Base-by-base conservation (phyloP, 2,888 invertebrate species). In the Ligdia adustata region DNA sequence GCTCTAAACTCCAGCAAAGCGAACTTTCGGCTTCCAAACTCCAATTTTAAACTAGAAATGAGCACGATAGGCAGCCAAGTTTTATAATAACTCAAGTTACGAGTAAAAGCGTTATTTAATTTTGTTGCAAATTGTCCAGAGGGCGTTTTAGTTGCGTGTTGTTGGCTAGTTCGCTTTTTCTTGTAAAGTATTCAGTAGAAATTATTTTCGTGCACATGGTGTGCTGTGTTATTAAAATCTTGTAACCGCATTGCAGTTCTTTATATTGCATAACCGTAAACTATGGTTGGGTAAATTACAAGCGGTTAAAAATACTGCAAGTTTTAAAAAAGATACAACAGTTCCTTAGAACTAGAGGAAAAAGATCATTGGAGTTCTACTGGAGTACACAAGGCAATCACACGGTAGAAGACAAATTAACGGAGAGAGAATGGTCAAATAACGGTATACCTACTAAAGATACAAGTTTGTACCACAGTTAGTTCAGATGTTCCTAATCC, bases 11-110 rank as follows among this genome's bases (percentile, higher is more conserved):
- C 32, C 28, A 41, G 24, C 26, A 24, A 47, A 35, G 61, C 72
- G 62, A 84, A 85, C 79, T 85, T 78, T 37, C 58, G 52, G 66
- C 69, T 72, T 76, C 73, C 72, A 74, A 79, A 82, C 80, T 78
- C 69, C 73, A 79, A 82, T 82, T 85, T 86, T 75, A 80, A 84
- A 85, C 81, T 79, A 78, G 66, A 66, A 79, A 73, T 70, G 70
- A 68, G 62, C 66, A 51, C 62, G 67, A 62, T 69, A 66, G 70
- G 64, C 66, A n/a, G 58, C 58, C 43, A 47, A 83, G 69, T 85
- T 83, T 79, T 73, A 72, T 76, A 75, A 76, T 75, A 73, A 69
- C 66, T 65, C 59, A 43, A 69, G 64, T 68, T 73, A 58, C 60
- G 55, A 58, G 61, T 32, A 43, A 44, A 44, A 42, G 47, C 55